Base-by-base conservation (phyloP, 1,140 invertebrate species). In the Cylas formicarius region DNA sequence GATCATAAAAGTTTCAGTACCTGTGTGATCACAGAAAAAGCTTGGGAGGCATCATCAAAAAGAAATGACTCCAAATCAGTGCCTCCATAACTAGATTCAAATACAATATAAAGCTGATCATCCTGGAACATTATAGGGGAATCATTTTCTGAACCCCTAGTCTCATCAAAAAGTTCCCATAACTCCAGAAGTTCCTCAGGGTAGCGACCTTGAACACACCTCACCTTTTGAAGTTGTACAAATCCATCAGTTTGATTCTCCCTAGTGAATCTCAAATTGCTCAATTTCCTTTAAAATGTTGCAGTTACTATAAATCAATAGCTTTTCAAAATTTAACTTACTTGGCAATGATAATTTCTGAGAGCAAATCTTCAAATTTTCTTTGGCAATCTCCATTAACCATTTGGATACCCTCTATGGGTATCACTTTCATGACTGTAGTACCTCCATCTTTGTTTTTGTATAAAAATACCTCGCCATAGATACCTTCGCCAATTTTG, bases 401-500 rank as follows among this genome's bases (percentile, higher is more conserved):
- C 22, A 73, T 57, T 24, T 71, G 54, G 14, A 65, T 56, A 3
- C 86, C 86, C 62, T 86, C 85, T 31, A 90, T 81, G 1, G 87
- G 86, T 47, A 90, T 85, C 27, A 90, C 73, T 73, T 90, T 92
- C 53, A 89, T 70, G n/a, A 90, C 85, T 27, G 77, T 73, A 7
- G 63, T 57, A 6, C 53, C 50, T 13, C 67, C 69, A 48, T 67
- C 58, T 5, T 59, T 61, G 18, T 72, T 70, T 31, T 73, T 72
- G 55, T 78, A 74, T 17, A 83, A 67, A 60, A 89, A 95, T 3
- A 94, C 91, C 70, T 96, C 91, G 0, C 90, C 90, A 60, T 88
- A 94, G 13, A 90, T 84, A 13, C 91, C 91, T 71, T 96, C 91
- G 6, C 88, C 90, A 53, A 94, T 86, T 74, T 94, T 96, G 48